A percentile compares a stretch with the other conserved stretches of the same genome.
These are phyloP conservation scores for Rhinolophus sinicus DNA, from an alignment of 2,113 vertebrate genomes.

Conservation along the genomic window DNA sequence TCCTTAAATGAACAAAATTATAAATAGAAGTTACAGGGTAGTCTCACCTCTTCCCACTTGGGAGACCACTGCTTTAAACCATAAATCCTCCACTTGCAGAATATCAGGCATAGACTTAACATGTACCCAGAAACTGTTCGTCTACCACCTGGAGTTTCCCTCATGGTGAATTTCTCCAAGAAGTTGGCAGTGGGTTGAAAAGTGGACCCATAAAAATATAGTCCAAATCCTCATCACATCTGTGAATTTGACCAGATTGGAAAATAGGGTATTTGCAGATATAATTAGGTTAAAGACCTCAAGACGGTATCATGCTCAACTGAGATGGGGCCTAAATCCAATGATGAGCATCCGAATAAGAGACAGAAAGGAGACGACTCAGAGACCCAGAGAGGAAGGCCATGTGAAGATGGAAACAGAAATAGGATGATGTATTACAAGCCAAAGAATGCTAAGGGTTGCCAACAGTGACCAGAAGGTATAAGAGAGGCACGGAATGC, in stretches of 20 bases:
- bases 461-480: background rate
- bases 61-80: background rate
- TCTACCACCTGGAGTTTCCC: rapidly evolving
- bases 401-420: background rate
- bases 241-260: background rate
- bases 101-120: background rate
- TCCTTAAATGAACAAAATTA: background rate
- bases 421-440: background rate
- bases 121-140: background rate
- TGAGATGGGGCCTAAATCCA: background rate
- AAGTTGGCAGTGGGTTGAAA: background rate
- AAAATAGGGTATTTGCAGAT: background rate
- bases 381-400: background rate
- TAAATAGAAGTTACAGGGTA: background rate
- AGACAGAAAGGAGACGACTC: background rate
- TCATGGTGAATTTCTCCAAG: background rate
- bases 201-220: background rate
- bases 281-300: background rate
- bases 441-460: background rate
- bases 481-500: background rate
- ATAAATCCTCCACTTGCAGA: background rate
- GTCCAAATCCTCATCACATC: too few relatives aligned
- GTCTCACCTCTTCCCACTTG: background rate
- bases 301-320: background rate
- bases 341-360: background rate